Percentiles rank a stretch among this genome's conserved stretches.
These are phyloP conservation scores for Cancer borealis DNA, from an alignment of 2,888 invertebrate species.

Conservation along the genomic window DNA sequence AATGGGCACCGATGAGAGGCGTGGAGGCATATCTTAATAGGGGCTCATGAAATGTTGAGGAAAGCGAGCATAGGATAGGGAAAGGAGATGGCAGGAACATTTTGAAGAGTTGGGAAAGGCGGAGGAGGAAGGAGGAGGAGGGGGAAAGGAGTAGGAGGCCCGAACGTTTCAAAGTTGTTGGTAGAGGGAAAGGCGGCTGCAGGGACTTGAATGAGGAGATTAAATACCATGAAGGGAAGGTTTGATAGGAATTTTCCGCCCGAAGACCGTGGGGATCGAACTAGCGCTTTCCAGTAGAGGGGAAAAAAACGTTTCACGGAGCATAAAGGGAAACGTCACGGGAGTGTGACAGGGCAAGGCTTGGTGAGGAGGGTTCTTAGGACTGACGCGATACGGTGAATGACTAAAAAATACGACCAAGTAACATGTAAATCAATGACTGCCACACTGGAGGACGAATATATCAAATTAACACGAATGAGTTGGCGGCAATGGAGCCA, in stretches of 20 bases:
- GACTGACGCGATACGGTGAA: not conserved
- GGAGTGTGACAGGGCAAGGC: not conserved
- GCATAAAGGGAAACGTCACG: slow-evolving; percentile 8
- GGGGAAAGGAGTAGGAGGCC: not conserved
- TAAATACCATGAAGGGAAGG: slow-evolving; percentile 28
- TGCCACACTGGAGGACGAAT: not conserved
- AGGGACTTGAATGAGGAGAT: slow-evolving; percentile 17
- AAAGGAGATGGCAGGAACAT: not conserved
- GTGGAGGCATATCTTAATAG: not conserved
- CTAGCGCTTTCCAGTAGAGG: not conserved
- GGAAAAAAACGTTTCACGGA: not conserved
- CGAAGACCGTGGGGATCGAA: slow-evolving; percentile 13
- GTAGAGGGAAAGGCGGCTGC: not conserved
- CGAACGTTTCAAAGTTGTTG: not conserved
- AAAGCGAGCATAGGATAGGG: not conserved
- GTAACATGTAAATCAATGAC: not conserved
- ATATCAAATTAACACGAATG: slow-evolving; percentile 1
- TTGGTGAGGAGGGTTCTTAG: not conserved
- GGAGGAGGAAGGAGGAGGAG: not conserved
- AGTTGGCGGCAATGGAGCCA: not conserved
- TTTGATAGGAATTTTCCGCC: slow-evolving; percentile 36
- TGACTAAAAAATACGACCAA: not conserved
- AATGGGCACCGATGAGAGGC: not conserved
- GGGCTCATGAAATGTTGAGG: not conserved
- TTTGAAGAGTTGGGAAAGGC: not conserved